These are phyloP conservation scores for Brassicogethes aeneus DNA, from an alignment of 2,888 invertebrate genomes.

Conservation along the genomic window DNA sequence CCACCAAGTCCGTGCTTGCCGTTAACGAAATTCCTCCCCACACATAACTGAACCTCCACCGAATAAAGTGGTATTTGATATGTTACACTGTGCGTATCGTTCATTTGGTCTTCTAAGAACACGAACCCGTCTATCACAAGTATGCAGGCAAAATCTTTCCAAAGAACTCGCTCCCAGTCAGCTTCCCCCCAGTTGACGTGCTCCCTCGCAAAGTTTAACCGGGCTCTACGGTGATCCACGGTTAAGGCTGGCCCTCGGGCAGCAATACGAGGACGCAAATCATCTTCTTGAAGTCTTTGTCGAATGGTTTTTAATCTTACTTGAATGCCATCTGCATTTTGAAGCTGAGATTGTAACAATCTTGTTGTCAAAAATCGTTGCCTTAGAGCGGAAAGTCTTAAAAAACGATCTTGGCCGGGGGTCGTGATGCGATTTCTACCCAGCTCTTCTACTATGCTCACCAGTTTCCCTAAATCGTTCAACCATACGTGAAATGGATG, in stretches of 20 bases:
- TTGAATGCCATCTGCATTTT: neutral
- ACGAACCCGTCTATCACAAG: too few relatives aligned
- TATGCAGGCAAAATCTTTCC: neutral
- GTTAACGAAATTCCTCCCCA: constrained; percentile 12
- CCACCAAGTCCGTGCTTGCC: constrained; percentile 8
- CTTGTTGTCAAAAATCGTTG: constrained; percentile 1
- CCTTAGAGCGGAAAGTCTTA: constrained; percentile 2
- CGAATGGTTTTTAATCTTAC: too few relatives aligned
- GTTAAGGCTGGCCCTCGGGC: neutral
- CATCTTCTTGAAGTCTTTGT: neutral
- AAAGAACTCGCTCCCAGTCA: neutral
- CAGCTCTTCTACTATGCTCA: constrained; percentile 1
- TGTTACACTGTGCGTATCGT: neutral
- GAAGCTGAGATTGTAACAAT: constrained; percentile 1
- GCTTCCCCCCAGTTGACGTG: too few relatives aligned
- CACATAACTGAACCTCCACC: constrained; percentile 8
- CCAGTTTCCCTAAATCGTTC: too few relatives aligned
- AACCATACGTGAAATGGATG: too few relatives aligned
- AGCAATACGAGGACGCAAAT: neutral
- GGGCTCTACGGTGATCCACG: too few relatives aligned
- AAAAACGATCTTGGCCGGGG: constrained; percentile 3
- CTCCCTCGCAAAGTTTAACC: too few relatives aligned
- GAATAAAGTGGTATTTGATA: neutral
- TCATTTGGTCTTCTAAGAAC: neutral
- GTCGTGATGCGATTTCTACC: constrained; percentile 5